These are phyloP conservation scores for Agapostemon virescens DNA, from an alignment of 2,888 invertebrate species.

Conservation along the genomic window DNA sequence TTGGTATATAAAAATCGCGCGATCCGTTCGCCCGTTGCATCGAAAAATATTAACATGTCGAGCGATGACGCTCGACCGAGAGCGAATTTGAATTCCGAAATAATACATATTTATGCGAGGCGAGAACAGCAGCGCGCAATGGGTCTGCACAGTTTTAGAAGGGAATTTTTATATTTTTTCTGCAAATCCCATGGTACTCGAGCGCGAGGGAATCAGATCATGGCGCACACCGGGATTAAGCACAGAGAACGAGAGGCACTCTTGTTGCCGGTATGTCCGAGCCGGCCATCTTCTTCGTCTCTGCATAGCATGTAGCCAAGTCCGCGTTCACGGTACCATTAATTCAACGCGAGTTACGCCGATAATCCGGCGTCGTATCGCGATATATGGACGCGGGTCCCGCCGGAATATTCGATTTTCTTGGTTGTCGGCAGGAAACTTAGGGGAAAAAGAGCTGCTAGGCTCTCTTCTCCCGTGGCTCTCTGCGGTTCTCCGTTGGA, in stretches of 20 bases:
- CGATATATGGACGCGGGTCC: not conserved
- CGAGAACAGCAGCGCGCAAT: not conserved
- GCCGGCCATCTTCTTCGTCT: slow-evolving; percentile 3
- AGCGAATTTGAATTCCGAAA: not conserved
- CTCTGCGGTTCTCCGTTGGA: not conserved
- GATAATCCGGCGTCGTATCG: slow-evolving; percentile 23
- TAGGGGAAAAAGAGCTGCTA: slow-evolving; percentile 28
- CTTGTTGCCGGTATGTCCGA: not conserved
- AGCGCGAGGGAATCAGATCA: not conserved
- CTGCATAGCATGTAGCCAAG: not conserved
- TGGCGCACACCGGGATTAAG: not conserved
- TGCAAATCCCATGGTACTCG: not conserved
- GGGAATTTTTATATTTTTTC: too few species aligned
- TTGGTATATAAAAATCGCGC: not conserved
- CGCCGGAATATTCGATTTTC: slow-evolving; percentile 31
- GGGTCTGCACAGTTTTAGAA: not conserved
- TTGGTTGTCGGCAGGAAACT: slow-evolving; percentile 29
- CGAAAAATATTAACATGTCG: not conserved
- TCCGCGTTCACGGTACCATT: slow-evolving; percentile 6
- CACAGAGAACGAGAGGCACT: not conserved
- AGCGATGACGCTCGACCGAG: not conserved
- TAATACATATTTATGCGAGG: not conserved
- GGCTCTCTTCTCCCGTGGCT: not conserved
- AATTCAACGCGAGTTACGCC: slow-evolving; percentile 30
- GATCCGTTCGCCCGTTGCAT: not conserved